Conservation (phyloP, 2,113 vertebrate genomes). For the Sardina pilchardus region DNA sequence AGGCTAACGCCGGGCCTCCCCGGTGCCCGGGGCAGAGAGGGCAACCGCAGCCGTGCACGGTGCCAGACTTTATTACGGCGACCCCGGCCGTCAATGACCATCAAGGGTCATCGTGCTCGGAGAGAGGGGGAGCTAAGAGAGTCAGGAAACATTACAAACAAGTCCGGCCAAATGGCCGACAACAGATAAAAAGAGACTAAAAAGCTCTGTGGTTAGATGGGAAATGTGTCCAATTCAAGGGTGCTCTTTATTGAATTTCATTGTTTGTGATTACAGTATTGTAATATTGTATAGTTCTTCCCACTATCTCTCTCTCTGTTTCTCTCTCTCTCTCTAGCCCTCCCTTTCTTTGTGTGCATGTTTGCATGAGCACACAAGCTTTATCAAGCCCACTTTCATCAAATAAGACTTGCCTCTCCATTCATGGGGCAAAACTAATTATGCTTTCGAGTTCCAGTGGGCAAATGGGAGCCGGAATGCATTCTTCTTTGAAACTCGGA, state of each 20-base stretch:
- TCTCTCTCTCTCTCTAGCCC: neutral
- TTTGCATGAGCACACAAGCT: neutral
- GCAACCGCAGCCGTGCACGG: neutral
- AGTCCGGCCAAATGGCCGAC: neutral
- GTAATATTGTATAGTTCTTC: neutral
- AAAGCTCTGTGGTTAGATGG: neutral
- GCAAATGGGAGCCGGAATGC: constrained; percentile 11
- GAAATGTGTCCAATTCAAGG: constrained; percentile 4
- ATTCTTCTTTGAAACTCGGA: constrained; percentile 28
- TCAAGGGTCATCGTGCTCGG: neutral
- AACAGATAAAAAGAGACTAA: neutral
- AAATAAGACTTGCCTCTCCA: constrained; percentile 4
- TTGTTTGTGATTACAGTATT: neutral
- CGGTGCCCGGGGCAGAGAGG: neutral
- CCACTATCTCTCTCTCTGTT: neutral
- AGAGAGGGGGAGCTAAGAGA: neutral
- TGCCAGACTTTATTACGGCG: neutral
- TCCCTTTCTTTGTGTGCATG: neutral
- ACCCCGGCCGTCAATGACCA: neutral
- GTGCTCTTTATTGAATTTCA: neutral
- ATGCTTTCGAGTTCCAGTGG: neutral
- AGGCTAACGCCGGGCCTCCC: neutral
- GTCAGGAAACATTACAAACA: neutral
- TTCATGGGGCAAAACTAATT: constrained; percentile 10
- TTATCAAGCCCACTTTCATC: constrained; percentile 13